These are phyloP conservation scores for Minunthozetes semirufus DNA, from an alignment of 2,888 invertebrate genomes.

Conservation along the genomic window DNA sequence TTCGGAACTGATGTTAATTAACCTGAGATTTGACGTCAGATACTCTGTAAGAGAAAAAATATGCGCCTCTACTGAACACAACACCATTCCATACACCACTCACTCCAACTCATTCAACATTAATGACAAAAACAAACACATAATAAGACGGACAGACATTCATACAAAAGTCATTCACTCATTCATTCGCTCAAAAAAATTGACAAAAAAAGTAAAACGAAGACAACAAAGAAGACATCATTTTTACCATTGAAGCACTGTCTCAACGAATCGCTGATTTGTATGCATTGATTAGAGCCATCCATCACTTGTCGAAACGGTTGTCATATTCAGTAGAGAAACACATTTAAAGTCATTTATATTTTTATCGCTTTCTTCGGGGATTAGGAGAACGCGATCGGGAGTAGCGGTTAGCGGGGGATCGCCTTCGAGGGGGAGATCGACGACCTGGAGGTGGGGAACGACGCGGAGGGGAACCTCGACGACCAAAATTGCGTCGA, in stretches of 20 bases:
- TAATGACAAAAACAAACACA: neutral
- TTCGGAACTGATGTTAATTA: constrained; percentile 16
- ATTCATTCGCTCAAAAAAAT: neutral
- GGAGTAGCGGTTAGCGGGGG: neutral
- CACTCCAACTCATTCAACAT: neutral
- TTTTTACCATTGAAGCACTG: constrained; percentile 11
- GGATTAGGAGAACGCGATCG: constrained; percentile 26
- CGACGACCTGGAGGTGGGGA: constrained; percentile 7
- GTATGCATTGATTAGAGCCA: neutral
- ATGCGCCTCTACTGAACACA: constrained; percentile 27
- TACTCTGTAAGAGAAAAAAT: constrained; percentile 27
- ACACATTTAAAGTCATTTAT: neutral
- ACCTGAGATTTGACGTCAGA: constrained; percentile 28
- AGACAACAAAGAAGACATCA: constrained; percentile 9
- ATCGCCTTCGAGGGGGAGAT: neutral
- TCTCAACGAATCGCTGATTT: neutral
- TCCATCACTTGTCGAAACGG: neutral
- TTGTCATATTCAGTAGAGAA: constrained; percentile 13
- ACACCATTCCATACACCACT: neutral
- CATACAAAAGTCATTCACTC: neutral
- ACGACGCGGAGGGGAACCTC: constrained; percentile 8
- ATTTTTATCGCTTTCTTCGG: constrained; percentile 30
- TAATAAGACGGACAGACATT: neutral
- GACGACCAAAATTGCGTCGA: constrained; percentile 3
- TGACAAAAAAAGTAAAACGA: constrained; percentile 1